These are phyloP conservation scores for Diaperis boleti DNA, from an alignment of 2,888 invertebrate genomes.

Conservation along the genomic window DNA sequence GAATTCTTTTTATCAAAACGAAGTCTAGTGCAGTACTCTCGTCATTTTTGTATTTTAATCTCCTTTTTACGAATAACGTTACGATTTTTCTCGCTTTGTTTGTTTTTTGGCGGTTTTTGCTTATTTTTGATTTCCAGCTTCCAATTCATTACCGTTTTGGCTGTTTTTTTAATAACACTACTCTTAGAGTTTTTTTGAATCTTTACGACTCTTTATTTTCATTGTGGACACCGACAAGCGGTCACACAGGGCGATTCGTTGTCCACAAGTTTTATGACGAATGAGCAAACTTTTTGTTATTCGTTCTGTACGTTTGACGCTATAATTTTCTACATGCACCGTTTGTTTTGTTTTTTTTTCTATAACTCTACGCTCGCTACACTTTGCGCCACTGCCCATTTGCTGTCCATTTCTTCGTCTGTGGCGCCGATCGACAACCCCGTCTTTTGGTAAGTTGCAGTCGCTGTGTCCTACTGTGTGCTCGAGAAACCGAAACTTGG, in stretches of 20 bases:
- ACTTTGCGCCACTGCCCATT: slow-evolving; percentile 65
- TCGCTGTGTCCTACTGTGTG: slow-evolving; percentile 26
- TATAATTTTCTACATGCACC: slow-evolving; percentile 67
- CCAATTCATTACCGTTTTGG: slow-evolving; percentile 47
- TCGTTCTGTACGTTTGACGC: slow-evolving; percentile 48
- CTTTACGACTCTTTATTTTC: slow-evolving; percentile 43
- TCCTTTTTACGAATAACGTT: slow-evolving; percentile 24
- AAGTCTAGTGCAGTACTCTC: slow-evolving; percentile 40
- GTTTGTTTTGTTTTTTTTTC: slow-evolving; percentile 67
- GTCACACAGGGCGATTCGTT: not conserved
- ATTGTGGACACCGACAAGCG: slow-evolving; percentile 22
- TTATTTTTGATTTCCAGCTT: slow-evolving; percentile 44
- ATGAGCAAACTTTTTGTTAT: slow-evolving; percentile 45
- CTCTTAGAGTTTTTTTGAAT: slow-evolving; percentile 25
- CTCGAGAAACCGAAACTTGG: not conserved
- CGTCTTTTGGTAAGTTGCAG: slow-evolving; percentile 65
- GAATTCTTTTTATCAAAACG: slow-evolving; percentile 15
- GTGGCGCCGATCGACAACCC: slow-evolving; percentile 53
- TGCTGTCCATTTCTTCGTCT: slow-evolving; percentile 60
- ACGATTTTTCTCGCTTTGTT: slow-evolving; percentile 24
- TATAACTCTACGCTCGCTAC: slow-evolving; percentile 67
- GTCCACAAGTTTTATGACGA: slow-evolving; percentile 11
- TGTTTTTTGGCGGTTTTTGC: slow-evolving; percentile 34
- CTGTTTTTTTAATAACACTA: slow-evolving; percentile 47
- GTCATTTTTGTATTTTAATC: slow-evolving; percentile 37